A percentile compares a stretch with the other conserved stretches of the same genome.
phyloP scores from a whole-genome alignment of 2,888 invertebrate species.

The Orthonevra nobilis region DNA sequence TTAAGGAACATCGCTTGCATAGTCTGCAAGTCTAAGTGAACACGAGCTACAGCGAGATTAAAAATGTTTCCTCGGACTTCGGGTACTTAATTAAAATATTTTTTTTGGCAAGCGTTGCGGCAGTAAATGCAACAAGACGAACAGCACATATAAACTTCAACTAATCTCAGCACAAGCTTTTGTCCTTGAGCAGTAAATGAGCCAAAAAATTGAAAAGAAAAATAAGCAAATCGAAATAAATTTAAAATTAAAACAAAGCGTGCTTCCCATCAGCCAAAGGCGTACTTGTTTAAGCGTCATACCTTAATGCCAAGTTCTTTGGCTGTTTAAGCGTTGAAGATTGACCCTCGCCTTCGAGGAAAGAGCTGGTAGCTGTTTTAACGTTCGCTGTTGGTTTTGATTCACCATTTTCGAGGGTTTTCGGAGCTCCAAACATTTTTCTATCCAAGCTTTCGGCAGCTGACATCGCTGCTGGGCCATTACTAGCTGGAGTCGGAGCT shows the following conservation, averaged over 20 bases:
- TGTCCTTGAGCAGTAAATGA: slow-evolving; percentile 23
- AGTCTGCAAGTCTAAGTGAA: no score
- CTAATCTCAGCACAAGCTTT: slow-evolving; percentile 2
- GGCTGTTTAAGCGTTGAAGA: slow-evolving; percentile 73
- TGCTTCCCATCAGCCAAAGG: background rate
- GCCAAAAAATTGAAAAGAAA: slow-evolving; percentile 4
- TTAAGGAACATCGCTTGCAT: no score
- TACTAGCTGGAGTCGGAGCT: slow-evolving; percentile 49
- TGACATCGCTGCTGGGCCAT: slow-evolving; percentile 40
- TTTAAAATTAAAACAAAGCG: slow-evolving; percentile 5
- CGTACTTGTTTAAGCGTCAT: slow-evolving; percentile 36
- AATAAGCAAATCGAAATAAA: slow-evolving; percentile 1
- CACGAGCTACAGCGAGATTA: no score
- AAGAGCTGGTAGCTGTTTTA: slow-evolving; percentile 78
- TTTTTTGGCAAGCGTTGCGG: slow-evolving; percentile 56
- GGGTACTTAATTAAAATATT: slow-evolving; percentile 53
- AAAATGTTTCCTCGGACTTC: no score
- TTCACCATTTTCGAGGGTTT: slow-evolving; percentile 74
- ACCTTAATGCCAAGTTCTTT: slow-evolving; percentile 70
- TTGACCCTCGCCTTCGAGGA: slow-evolving; percentile 76
- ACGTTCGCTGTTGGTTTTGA: slow-evolving; percentile 72
- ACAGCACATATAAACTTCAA: background rate
- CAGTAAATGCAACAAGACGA: slow-evolving; percentile 42
- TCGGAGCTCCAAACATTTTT: slow-evolving; percentile 73
- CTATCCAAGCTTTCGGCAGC: slow-evolving; percentile 72